A percentile compares a stretch with the other conserved stretches of the same genome.
Conservation (phyloP, 2,797 vertebrate genomes). For the Petrocephalus sullivani region DNA sequence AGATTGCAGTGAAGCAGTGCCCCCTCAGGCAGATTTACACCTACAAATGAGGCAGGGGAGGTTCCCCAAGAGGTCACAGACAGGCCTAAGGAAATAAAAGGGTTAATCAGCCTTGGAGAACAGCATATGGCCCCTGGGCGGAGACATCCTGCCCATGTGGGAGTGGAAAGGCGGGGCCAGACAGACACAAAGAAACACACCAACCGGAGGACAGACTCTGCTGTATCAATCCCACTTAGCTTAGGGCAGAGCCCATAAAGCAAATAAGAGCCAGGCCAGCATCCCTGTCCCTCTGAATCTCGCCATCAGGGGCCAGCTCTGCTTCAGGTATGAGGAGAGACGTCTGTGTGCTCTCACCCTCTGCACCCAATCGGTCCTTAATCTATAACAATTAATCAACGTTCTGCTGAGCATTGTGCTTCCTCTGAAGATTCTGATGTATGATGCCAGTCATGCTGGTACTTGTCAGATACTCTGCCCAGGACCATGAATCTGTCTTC, state of each 20-base stretch:
- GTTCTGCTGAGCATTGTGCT: neutral
- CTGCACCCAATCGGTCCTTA: neutral
- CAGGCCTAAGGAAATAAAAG: conserved; percentile 20
- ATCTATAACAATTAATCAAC: neutral
- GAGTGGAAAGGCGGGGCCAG: neutral
- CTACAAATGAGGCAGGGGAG: neutral
- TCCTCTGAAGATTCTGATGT: neutral
- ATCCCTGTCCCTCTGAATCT: neutral
- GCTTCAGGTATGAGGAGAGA: neutral
- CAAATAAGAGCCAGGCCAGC: neutral
- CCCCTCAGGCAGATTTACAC: neutral
- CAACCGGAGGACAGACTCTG: neutral
- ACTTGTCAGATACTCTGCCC: neutral
- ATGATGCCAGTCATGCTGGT: neutral
- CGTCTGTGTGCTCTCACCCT: neutral
- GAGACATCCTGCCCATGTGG: neutral
- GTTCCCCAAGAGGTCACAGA: conserved; percentile 3
- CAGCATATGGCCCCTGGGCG: conserved; percentile 16
- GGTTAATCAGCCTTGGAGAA: conserved; percentile 25
- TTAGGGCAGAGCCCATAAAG: neutral
- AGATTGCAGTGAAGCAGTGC: neutral
- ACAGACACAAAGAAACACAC: conserved; percentile 6
- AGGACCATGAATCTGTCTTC: neutral
- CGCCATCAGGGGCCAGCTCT: neutral
- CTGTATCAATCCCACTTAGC: neutral